Base-by-base conservation (phyloP, 2,888 invertebrate genomes). In the Shargacucullia verbasci region DNA sequence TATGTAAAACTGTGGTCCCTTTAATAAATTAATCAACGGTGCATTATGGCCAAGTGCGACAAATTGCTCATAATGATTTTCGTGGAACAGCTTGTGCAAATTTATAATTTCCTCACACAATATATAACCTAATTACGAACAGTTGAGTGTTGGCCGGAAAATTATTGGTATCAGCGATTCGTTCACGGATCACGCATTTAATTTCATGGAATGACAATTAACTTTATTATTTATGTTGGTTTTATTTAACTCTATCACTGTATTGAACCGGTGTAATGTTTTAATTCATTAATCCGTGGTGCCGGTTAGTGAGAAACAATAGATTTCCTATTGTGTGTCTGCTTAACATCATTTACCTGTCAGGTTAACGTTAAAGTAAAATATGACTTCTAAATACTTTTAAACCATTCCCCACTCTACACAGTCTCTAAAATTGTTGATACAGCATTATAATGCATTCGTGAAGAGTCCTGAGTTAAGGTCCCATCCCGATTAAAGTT, bases 11-110 rank as follows among this genome's bases (percentile, higher is more conserved):
- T 86, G 87, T 80, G 88, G 87, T 86, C 78, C 70, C 78, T 70
- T 81, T 84, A 87, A 88, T 87, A 88, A 88, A 91, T 90, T 87
- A 88, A 89, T 89, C 87, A 88, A 83, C 68, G 78, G 81, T 82
- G 83, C 84, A 87, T 89, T 84, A 85, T 80, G 82, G 82, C 63
- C 81, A 76, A 83, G 79, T 82, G 84, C 82, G 71, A 86, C 86
- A 87, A 87, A 91, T 90, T 85, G 85, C 76, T 79, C 79, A 78
- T 86, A 88, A 89, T 87, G 82, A 87, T 88, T 90, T 84, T 82
- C 80, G 66, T 64, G 70, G 78, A 79, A 76, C 86, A 86, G 86
- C 83, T 81, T 84, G 84, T 70, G 69, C 76, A 81, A 82, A 86
- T 81, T 85, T 82, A 84, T 86, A 84, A 84, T 85, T 83, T 83